Evolutionary conservation across 1,140 invertebrate genomes (phyloP).

Genomic region (Drosophila ficusphila): DNA sequence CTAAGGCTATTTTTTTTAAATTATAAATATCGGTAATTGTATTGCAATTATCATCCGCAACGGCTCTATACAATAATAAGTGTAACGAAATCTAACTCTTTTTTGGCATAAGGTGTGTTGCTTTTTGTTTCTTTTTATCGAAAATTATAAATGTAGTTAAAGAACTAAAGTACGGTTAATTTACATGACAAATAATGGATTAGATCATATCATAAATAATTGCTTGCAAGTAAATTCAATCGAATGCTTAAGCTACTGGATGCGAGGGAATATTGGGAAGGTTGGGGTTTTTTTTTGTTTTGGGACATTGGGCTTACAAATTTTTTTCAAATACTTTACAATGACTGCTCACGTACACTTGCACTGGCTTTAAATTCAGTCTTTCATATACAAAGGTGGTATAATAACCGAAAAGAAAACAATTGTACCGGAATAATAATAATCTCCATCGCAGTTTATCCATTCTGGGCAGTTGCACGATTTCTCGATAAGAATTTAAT

Average conservation of each 20-base stretch:
- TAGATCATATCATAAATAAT: conserved; percentile 53
- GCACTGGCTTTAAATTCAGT: conserved; percentile 59
- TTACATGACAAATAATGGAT: conserved; percentile 44
- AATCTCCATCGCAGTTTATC: not conserved
- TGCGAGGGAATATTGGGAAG: conserved; percentile 10
- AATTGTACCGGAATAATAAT: not conserved
- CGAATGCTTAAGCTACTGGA: conserved; percentile 46
- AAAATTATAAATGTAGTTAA: conserved; percentile 80
- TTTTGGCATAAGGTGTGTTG: conserved; percentile 58
- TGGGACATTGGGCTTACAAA: not conserved
- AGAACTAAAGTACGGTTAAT: conserved; percentile 53
- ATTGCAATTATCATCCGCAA: conserved; percentile 37
- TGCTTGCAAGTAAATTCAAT: conserved; percentile 60
- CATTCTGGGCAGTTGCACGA: conserved; percentile 1
- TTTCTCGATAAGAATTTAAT: not conserved
- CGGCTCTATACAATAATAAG: conserved; percentile 36
- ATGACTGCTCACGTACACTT: conserved; percentile 31
- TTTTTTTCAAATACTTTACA: conserved; percentile 24
- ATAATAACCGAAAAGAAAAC: conserved; percentile 14
- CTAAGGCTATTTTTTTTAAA: conserved; percentile 42
- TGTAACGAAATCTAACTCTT: conserved; percentile 62
- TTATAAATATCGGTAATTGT: conserved; percentile 35
- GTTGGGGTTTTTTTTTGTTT: conserved; percentile 8
- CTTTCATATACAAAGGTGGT: conserved; percentile 59
- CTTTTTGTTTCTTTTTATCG: conserved; percentile 43